These are phyloP conservation scores for Aegypius monachus DNA, from an alignment of 2,113 vertebrate genomes.

Conservation along the genomic window DNA sequence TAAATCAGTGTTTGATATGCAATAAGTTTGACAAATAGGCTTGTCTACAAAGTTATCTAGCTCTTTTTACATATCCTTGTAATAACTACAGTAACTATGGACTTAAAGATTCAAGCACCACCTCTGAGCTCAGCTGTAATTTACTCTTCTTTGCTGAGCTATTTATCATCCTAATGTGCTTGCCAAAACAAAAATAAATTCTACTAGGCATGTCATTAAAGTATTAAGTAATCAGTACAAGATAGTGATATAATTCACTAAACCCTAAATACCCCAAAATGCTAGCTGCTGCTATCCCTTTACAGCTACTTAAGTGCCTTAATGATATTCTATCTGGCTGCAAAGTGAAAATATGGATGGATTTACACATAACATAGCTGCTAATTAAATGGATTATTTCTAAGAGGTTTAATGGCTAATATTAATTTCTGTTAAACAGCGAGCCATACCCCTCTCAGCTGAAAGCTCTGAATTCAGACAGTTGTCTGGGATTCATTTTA, in stretches of 20 bases:
- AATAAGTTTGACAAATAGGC: neutral
- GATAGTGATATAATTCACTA: neutral
- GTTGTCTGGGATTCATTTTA: neutral
- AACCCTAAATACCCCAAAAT: neutral
- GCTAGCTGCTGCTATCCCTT: neutral
- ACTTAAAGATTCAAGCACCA: neutral
- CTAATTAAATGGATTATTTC: too few species aligned
- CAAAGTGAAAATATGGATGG: neutral
- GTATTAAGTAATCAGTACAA: slow-evolving; percentile 13
- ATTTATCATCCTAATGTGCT: slow-evolving; percentile 12
- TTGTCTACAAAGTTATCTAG: neutral
- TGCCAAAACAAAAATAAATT: slow-evolving; percentile 17
- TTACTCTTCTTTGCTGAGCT: neutral
- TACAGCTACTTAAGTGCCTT: neutral
- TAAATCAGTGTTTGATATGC: neutral
- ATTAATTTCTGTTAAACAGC: neutral
- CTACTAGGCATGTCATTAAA: neutral
- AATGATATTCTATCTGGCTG: neutral
- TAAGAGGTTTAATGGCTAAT: neutral
- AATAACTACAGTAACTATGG: neutral
- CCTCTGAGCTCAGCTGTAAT: slow-evolving; percentile 10
- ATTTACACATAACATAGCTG: neutral
- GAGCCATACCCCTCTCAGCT: neutral
- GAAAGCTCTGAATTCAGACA: neutral
- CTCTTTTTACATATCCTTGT: neutral